A percentile compares a stretch with the other conserved stretches of the same genome.
Conservation (phyloP, 30 jellyfish, hydroid and myxozoan genomes). For the Aurelia sp. region DNA sequence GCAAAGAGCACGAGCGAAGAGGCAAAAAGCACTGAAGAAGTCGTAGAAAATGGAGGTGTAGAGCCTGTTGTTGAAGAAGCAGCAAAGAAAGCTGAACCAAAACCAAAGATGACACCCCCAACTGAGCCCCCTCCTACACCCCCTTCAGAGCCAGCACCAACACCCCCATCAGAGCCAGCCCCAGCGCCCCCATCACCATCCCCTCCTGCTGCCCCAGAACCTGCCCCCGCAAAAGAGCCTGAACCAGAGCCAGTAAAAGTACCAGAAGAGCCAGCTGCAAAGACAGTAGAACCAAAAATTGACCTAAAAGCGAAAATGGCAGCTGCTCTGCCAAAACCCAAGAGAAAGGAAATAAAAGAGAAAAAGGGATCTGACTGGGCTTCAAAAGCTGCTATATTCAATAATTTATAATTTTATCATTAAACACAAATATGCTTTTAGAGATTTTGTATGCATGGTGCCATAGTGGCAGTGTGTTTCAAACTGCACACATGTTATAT, state of each 20-base stretch:
- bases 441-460: too few species aligned
- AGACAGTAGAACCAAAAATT: constrained; percentile 32
- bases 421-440: neutral
- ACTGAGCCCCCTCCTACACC: constrained; percentile 50
- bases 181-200: neutral
- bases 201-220: constrained; percentile 20
- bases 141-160: constrained; percentile 2
- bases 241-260: constrained; percentile 27
- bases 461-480: too few species aligned
- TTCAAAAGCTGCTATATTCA: constrained; percentile 72
- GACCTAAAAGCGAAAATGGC: constrained; percentile 19
- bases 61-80: constrained; percentile 14
- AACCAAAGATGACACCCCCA: constrained; percentile 58
- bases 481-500: too few species aligned
- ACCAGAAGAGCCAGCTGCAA: constrained; percentile 11
- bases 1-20: neutral
- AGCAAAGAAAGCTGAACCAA: neutral
- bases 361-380: constrained; percentile 78
- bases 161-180: constrained; percentile 23
- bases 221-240: constrained; percentile 25
- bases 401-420: constrained; percentile 42
- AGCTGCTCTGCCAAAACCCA: constrained; percentile 82
- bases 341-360: constrained; percentile 81
- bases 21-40: neutral
- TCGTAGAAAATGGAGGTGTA: neutral